Conservation (phyloP, 2,113 vertebrate species). For the Camelus bactrianus region DNA sequence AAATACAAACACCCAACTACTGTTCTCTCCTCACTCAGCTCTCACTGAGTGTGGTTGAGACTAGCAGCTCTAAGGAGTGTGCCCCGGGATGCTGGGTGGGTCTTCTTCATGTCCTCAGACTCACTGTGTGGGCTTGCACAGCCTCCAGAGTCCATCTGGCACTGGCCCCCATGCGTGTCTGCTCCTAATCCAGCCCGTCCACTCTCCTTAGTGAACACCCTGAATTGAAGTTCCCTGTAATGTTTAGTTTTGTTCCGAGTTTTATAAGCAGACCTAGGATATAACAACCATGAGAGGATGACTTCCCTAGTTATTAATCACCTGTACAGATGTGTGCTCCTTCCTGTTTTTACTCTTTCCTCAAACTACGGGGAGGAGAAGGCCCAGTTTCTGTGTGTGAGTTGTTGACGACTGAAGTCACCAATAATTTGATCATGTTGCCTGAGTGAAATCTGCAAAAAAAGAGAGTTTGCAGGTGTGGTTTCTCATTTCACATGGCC, state of each 20-base stretch:
- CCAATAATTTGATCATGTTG: background rate
- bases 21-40: background rate
- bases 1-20: background rate
- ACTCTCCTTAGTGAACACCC: background rate
- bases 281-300: background rate
- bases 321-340: background rate
- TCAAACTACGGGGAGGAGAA: background rate
- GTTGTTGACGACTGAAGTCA: background rate
- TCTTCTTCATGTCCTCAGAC: background rate
- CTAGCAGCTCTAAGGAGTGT: background rate
- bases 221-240: background rate
- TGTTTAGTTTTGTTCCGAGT: conserved; percentile 8
- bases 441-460: background rate
- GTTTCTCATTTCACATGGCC: background rate
- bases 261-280: background rate
- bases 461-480: background rate
- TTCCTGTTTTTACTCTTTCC: background rate
- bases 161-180: background rate
- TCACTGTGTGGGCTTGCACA: background rate
- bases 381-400: background rate
- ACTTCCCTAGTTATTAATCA: background rate
- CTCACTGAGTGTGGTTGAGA: background rate
- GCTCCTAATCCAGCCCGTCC: background rate
- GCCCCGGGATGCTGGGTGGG: background rate
- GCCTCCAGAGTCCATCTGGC: background rate